Percentiles rank a stretch among this genome's conserved stretches.
Conservation (phyloP, 2,113 vertebrate genomes). For the Chrysemys picta region DNA sequence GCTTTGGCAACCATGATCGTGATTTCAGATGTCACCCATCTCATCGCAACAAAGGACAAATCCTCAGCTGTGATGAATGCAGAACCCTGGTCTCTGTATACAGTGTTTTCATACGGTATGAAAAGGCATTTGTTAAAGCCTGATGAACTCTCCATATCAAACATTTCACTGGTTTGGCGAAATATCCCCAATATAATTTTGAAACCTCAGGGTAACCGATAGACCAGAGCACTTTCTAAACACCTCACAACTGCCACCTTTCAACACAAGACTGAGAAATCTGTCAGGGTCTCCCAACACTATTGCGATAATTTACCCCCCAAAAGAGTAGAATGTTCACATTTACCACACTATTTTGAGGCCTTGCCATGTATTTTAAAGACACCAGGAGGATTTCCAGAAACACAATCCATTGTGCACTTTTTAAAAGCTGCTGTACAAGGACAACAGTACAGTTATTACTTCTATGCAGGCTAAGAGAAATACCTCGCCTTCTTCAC, state of each 20-base stretch:
- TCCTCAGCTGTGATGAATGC: constrained; percentile 45
- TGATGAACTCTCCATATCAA: background rate
- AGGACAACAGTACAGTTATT: background rate
- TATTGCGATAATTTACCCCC: background rate
- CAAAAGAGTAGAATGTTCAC: background rate
- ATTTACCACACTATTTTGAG: background rate
- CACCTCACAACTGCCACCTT: background rate
- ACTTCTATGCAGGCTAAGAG: no score
- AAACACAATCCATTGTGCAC: background rate
- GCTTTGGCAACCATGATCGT: constrained; percentile 70
- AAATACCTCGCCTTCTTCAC: background rate
- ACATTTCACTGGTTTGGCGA: background rate
- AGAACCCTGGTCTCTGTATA: constrained; percentile 19
- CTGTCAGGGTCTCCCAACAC: background rate
- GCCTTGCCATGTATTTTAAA: background rate
- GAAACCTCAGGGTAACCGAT: background rate
- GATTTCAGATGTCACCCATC: constrained; percentile 69
- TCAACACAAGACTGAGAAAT: background rate
- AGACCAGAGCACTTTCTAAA: background rate
- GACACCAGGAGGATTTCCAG: background rate
- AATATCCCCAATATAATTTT: background rate
- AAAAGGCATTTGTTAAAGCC: constrained; percentile 70
- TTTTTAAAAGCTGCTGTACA: background rate
- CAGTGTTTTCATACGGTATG: constrained; percentile 48
- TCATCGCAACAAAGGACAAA: constrained; percentile 67